These are phyloP conservation scores for Perizoma flavofasciatum DNA, from an alignment of 2,888 invertebrate genomes.

Conservation along the genomic window DNA sequence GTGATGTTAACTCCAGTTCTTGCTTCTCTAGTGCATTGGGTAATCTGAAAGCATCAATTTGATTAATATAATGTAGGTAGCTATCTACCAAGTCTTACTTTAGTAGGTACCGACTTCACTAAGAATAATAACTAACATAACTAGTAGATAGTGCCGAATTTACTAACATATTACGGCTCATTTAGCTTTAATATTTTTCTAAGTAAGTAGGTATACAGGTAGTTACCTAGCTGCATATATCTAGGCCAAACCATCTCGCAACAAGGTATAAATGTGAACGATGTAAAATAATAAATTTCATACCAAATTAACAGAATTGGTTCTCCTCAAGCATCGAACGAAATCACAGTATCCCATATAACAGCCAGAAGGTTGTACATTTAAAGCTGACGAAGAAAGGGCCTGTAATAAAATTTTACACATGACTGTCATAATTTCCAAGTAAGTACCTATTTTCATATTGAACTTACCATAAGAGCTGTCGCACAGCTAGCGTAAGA, in stretches of 20 bases:
- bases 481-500: constrained; percentile 79
- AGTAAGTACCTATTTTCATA: too few relatives aligned
- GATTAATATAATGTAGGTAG: not conserved
- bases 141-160: too few relatives aligned
- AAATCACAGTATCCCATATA: constrained; percentile 85
- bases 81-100: not conserved
- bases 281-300: constrained; percentile 26
- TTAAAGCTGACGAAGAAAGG: constrained; percentile 71
- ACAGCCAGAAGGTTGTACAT: constrained; percentile 78
- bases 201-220: too few relatives aligned
- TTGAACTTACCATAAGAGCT: constrained; percentile 69
- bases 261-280: too few relatives aligned
- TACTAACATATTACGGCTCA: too few relatives aligned
- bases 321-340: constrained; percentile 82
- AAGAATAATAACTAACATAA: too few relatives aligned
- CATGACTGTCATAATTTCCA: too few relatives aligned
- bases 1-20: constrained; percentile 77
- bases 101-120: too few relatives aligned
- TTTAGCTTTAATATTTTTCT: too few relatives aligned
- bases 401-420: constrained; percentile 52
- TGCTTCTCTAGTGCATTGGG: constrained; percentile 80
- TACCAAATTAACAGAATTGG: constrained; percentile 84
- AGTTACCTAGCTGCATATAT: too few relatives aligned
- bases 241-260: too few relatives aligned
- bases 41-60: constrained; percentile 64